Evolutionary conservation across 2,113 vertebrate genomes (phyloP).

Genomic region (Myotis davidii): DNA sequence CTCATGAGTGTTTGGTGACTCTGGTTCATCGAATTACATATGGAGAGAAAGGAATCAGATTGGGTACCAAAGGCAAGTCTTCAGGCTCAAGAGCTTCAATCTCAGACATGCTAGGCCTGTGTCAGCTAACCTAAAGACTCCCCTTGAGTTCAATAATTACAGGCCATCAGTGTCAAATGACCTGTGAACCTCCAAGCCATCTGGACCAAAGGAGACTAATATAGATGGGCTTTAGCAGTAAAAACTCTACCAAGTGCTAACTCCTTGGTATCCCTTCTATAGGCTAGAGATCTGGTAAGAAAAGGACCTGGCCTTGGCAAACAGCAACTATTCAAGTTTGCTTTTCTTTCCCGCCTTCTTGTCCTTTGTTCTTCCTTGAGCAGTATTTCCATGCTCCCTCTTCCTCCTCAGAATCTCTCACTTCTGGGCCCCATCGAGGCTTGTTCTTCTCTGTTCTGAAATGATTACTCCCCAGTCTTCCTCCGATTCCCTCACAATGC

Average conservation of each 20-base stretch:
- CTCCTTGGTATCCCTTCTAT: background rate
- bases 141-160: background rate
- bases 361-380: background rate
- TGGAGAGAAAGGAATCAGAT: background rate
- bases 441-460: background rate
- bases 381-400: background rate
- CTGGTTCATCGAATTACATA: background rate
- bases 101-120: background rate
- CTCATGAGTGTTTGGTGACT: background rate
- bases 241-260: background rate
- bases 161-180: background rate
- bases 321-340: background rate
- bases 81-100: background rate
- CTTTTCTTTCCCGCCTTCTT: background rate
- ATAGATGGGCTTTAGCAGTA: background rate
- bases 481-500: background rate
- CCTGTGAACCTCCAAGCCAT: background rate
- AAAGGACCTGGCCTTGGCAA: background rate
- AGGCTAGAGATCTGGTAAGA: background rate
- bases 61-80: conserved; percentile 18
- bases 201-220: background rate
- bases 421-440: background rate
- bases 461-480: background rate
- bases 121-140: background rate
- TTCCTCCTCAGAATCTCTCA: background rate